These are phyloP conservation scores for Lophius piscatorius DNA, from an alignment of 2,113 vertebrate species.

Conservation along the genomic window DNA sequence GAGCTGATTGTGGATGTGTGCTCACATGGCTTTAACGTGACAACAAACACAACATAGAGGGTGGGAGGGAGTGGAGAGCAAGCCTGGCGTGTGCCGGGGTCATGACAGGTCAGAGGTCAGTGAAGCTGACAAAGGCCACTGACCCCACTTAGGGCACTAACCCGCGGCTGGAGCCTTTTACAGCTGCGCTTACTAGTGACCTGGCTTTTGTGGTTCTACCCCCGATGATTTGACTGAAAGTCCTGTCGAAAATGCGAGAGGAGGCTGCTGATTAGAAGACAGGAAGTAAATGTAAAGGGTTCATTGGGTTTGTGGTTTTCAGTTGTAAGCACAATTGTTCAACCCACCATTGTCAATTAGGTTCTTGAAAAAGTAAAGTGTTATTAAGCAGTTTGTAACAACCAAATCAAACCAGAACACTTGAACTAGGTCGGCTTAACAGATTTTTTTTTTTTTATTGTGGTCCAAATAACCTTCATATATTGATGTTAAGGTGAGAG, in stretches of 20 bases:
- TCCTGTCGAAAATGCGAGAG: constrained; percentile 4
- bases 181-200: constrained; percentile 36
- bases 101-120: constrained; percentile 61
- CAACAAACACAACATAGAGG: constrained; percentile 45
- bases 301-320: no score
- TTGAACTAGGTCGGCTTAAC: no score
- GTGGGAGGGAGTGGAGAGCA: constrained; percentile 21
- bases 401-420: no score
- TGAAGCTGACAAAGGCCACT: constrained; percentile 53
- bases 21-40: constrained; percentile 50
- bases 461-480: no score
- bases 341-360: no score
- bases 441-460: no score
- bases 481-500: no score
- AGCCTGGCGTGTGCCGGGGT: constrained; percentile 64
- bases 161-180: constrained; percentile 19
- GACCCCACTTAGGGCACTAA: constrained; percentile 47
- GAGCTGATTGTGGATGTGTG: constrained; percentile 39
- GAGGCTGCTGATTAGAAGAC: constrained; percentile 37
- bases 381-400: no score
- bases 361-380: no score
- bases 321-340: no score
- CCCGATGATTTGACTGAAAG: constrained; percentile 23
- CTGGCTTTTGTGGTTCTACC: constrained; percentile 47
- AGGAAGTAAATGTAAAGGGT: constrained; percentile 20